Evolutionary conservation across 2,888 invertebrate genomes (phyloP).

Genomic region (Nomada goodeniana): DNA sequence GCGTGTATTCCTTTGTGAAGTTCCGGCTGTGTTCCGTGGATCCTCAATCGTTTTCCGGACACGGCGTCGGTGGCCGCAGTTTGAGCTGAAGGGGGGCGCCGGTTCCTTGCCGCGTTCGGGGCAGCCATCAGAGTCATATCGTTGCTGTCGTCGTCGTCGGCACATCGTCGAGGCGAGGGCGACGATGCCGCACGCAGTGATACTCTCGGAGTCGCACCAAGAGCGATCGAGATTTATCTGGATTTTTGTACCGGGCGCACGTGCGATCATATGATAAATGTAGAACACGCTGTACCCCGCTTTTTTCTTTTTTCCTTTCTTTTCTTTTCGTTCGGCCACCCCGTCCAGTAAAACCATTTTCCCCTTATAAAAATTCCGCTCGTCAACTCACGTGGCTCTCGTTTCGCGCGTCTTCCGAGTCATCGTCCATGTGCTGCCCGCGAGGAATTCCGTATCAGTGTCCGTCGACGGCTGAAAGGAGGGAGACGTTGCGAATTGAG

Average conservation of each 20-base stretch:
- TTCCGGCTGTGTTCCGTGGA: background rate
- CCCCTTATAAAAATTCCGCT: background rate
- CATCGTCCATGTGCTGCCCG: constrained; percentile 58
- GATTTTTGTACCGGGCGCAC: constrained; percentile 62
- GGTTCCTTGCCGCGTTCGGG: constrained; percentile 3
- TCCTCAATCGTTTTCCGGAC: background rate
- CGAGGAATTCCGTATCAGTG: constrained; percentile 47
- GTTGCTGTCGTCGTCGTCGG: constrained; percentile 47
- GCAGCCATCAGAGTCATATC: constrained; percentile 6
- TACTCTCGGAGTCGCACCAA: constrained; percentile 55
- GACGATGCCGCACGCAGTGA: constrained; percentile 72
- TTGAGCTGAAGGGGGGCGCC: constrained; percentile 4
- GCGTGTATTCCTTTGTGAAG: background rate
- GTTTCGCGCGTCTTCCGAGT: constrained; percentile 47
- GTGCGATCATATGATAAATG: constrained; percentile 80
- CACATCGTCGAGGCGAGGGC: constrained; percentile 54
- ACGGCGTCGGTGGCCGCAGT: constrained; percentile 37
- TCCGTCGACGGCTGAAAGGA: constrained; percentile 50
- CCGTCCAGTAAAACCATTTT: constrained; percentile 1
- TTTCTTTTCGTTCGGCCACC: constrained; percentile 54
- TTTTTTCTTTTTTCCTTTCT: constrained; percentile 69
- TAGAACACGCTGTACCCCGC: constrained; percentile 75
- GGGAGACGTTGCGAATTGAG: constrained; percentile 47
- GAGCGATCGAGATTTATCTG: constrained; percentile 58
- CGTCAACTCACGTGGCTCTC: constrained; percentile 31